Conservation (phyloP, 2,113 vertebrate species). For the Mystacornis crossleyi region DNA sequence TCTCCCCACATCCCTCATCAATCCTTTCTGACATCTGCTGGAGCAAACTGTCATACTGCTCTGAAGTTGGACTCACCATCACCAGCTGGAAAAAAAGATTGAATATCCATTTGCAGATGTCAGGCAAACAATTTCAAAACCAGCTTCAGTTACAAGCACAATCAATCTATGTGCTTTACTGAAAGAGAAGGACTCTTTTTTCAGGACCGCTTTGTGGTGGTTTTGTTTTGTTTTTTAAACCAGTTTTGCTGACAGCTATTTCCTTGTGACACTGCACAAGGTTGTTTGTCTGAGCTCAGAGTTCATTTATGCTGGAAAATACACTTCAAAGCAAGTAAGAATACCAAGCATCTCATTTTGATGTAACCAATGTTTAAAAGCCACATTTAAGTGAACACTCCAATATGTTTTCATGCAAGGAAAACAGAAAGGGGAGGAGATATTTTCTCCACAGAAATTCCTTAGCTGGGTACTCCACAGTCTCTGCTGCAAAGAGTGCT, state of each 20-base stretch:
- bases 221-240: neutral
- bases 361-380: slow-evolving; percentile 23
- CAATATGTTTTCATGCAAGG: neutral
- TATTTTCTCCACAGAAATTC: neutral
- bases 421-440: neutral
- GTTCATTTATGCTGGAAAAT: neutral
- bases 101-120: slow-evolving; percentile 4
- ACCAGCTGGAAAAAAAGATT: slow-evolving; percentile 83
- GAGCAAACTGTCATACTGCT: slow-evolving; percentile 97
- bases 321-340: slow-evolving; percentile 24
- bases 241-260: neutral
- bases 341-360: neutral
- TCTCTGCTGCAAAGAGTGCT: neutral
- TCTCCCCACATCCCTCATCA: slow-evolving; percentile 97
- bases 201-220: neutral
- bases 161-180: neutral
- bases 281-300: neutral
- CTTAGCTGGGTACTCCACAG: neutral
- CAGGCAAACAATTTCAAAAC: neutral
- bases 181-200: neutral
- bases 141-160: neutral
- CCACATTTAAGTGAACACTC: neutral
- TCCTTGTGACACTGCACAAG: neutral
- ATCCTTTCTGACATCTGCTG: slow-evolving; percentile 93
- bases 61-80: slow-evolving; percentile 94